Base-by-base conservation (phyloP, 64 coral and sea anemone species). In the Montipora foliosa region DNA sequence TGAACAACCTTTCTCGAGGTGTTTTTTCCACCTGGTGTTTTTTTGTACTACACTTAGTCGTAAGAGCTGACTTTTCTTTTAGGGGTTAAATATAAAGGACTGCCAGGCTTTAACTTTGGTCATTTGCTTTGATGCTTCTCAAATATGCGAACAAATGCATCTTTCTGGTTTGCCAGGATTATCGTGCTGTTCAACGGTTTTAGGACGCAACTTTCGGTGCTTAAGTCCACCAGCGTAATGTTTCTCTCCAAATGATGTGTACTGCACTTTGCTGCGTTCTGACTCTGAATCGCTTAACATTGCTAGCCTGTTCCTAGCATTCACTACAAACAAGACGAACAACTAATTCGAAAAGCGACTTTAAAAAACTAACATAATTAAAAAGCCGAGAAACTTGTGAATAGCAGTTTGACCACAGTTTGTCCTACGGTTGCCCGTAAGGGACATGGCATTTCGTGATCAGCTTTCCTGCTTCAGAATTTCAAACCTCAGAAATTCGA, bases 81-180 rank as follows among this genome's bases (percentile, higher is more conserved):
- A 68, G 88, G 75, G 37, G 87, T 89, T 20, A 89, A 89, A 76
- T 78, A 62, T 47, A 89, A 48, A 73, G 37, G 47, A 52, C 62
- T 52, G 47, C 49, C 69, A 13, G 72, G 71, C 87, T 76, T 89
- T 44, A 89, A 76, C 87, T 76, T 89, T 89, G 87, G 87, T 57
- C 87, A 83, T 81, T 91, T 91, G 59, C 61, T 29, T 58, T 91
- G 90, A 55, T 91, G 83, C 47, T 91, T 91, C 77, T 91, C 10
- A 83, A 74, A 91, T 52, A 74, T 80, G 62, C 90, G 62, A 91
- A 82, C 79, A 79, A 83, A 37, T 80, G 48, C 78, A 91, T 91
- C 90, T 91, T 51, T 83, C 49, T 74, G 79, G 90, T 44, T 91
- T 91, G 68, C 16, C 50, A 81, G 67, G 90, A 72, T 91, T 91